Conservation (phyloP, 2,797 vertebrate genomes). For the Carcharodon carcharias region DNA sequence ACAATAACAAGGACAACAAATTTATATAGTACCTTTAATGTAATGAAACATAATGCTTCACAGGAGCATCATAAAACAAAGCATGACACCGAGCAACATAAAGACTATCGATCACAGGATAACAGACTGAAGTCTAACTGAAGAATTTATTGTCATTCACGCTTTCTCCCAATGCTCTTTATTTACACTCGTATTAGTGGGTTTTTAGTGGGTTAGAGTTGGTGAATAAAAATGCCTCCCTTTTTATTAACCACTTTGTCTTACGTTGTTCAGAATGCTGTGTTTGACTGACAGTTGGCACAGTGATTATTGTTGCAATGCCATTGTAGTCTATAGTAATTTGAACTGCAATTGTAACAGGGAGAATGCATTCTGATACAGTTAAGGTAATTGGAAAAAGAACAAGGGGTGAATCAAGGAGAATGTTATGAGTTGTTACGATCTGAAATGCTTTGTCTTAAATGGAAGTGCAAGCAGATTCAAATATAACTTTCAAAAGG, state of each 20-base stretch:
- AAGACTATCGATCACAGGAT: neutral
- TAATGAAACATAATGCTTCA: neutral
- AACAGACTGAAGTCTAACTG: neutral
- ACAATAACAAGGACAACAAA: neutral
- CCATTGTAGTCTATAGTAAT: neutral
- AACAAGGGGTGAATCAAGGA: neutral
- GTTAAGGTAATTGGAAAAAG: neutral
- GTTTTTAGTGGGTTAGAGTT: neutral
- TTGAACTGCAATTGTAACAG: neutral
- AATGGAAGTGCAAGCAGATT: neutral
- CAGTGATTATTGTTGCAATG: neutral
- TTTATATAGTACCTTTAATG: neutral
- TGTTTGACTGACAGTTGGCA: neutral
- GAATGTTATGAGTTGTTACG: neutral
- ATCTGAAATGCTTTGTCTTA: neutral
- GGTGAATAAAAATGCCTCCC: neutral
- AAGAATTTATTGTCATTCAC: neutral
- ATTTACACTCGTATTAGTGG: neutral
- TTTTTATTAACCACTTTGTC: neutral
- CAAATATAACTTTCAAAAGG: neutral
- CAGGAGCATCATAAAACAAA: neutral
- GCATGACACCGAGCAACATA: neutral
- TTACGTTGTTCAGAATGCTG: neutral
- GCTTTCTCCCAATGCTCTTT: constrained; percentile 12
- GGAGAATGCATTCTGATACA: neutral